Base-by-base conservation (phyloP, 2,888 invertebrate species). In the Balanococcus diminutus region DNA sequence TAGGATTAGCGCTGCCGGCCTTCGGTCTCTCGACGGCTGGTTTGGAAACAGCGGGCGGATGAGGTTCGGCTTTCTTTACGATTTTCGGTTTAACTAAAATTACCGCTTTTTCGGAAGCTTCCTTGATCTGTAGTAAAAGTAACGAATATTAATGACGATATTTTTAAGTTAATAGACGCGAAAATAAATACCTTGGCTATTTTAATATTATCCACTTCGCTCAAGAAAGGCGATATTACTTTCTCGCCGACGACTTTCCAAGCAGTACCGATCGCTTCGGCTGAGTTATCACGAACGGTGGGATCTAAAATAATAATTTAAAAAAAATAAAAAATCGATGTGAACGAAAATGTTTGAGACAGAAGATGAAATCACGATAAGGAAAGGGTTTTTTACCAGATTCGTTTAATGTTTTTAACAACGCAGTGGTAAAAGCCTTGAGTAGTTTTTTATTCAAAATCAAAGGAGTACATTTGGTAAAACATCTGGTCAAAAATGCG, bases 231-330 rank as follows among this genome's bases (percentile, higher is more conserved):
- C 79, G 92, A 92, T 86, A 99, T 94, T 56, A 94, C 93, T 90
- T 97, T 98, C 89, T 99, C 98, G 0, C 98, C 96, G 14, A 98
- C 95, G 4, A 98, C 92, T 90, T 98, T 98, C 91, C 97, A 94
- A 0, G 97, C 94, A 0, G 97, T 98, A 11, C 99, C 99, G 19
- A 99, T 90, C 0, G 98, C 98, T 89, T 97, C 96, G 0, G 96
- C 96, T 0, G 98, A 94, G 86, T 95, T 94, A 89, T 99, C 99
- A 88, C 99, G 92, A 0, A 99, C 99, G 0, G 93, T 92, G 0
- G 96, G 96, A 91, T 98, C 98, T 91, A 92, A 22, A 32, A 75
- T 19, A 67, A 84, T 31, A 22, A 46, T 9, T n/a, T n/a, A n/a
- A 83, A 11, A 67, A 84, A 61, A 22, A 46, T 9, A 83, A 11